Base-by-base conservation (phyloP, 2,113 vertebrate species). In the Xiphophorus maculatus region DNA sequence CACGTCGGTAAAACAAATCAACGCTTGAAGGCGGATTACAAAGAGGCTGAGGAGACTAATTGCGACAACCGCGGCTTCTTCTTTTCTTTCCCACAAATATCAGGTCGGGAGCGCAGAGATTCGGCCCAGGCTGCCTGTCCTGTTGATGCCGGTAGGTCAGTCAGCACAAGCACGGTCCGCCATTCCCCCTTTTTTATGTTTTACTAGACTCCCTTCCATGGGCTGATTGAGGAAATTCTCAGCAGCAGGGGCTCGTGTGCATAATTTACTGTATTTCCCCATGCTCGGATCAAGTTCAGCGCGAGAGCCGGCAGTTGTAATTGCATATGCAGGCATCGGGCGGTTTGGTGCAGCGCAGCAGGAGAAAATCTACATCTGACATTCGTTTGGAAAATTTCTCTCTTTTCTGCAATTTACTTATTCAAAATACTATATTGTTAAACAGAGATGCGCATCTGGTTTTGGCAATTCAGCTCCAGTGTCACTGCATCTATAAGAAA, bases 101-200 rank as follows among this genome's bases (percentile, higher is more conserved):
- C 58, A 68, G 63, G 15, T 33, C 60, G 58, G 69, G 71, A 77
- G 84, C 77, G 74, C 73, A 81, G 71, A 87, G n/a, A 42, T 83
- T 29, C 67, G 80, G 29, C 48, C 65, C 11, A 80, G 74, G 48
- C 71, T 42, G 66, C 73, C 54, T 81, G 79, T 89, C 72, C 81
- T 73, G 81, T 72, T 67, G 75, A 90, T 88, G 87, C 90, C 76
- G 91, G 91, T 91, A 89, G 86, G 90, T 93, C 89, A 66, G 89
- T 90, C 79, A 27, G 78, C 88, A 89, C 74, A 91, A 91, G 81
- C 91, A 91, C 85, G 84, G 81, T 93, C 91, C 90, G 93, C 93
- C 91, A 92, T 93, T 92, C 89, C 85, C 69, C 40, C 28, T n/a
- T 44, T 13, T 51, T 66, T 86, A 80, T 84, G 81, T 91, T 81